Evolutionary conservation across 2,888 invertebrate species (phyloP).

Genomic region (Lucinisca nassula): DNA sequence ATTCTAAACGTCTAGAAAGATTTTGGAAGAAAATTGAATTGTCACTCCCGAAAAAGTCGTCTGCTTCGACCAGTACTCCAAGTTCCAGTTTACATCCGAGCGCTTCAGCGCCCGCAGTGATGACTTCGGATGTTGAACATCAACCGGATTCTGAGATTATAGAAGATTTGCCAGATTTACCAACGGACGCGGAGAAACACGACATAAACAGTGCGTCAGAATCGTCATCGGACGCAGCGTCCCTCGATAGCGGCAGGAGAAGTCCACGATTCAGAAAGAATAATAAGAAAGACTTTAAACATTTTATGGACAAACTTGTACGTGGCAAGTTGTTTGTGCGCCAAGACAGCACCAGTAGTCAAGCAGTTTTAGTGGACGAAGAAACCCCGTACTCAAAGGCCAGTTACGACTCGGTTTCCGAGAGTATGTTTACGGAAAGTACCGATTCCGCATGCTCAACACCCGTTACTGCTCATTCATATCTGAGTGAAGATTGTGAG

Average conservation of each 20-base stretch:
- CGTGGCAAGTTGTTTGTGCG: constrained; percentile 49
- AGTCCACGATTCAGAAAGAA: constrained; percentile 27
- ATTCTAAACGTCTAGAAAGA: constrained; percentile 62
- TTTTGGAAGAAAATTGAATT: constrained; percentile 78
- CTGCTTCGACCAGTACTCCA: not conserved
- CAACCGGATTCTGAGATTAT: not conserved
- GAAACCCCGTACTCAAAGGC: constrained; percentile 59
- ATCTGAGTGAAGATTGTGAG: constrained; percentile 30
- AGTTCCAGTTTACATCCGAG: constrained; percentile 1
- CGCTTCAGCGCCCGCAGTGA: not conserved
- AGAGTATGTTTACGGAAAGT: constrained; percentile 60
- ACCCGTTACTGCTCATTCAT: constrained; percentile 33
- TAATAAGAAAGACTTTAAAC: constrained; percentile 54
- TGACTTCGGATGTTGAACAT: not conserved
- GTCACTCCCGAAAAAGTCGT: constrained; percentile 75
- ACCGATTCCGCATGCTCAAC: constrained; percentile 61
- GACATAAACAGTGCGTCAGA: not conserved
- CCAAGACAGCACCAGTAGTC: constrained; percentile 69
- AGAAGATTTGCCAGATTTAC: not conserved
- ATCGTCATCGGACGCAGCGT: not conserved
- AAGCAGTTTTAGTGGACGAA: constrained; percentile 62
- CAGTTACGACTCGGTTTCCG: constrained; percentile 64
- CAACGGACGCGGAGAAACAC: not conserved
- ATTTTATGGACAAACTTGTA: constrained; percentile 64
- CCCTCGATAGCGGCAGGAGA: not conserved